These are phyloP conservation scores for Pseudonaja textilis DNA, from an alignment of 2,113 vertebrate species.

Conservation along the genomic window DNA sequence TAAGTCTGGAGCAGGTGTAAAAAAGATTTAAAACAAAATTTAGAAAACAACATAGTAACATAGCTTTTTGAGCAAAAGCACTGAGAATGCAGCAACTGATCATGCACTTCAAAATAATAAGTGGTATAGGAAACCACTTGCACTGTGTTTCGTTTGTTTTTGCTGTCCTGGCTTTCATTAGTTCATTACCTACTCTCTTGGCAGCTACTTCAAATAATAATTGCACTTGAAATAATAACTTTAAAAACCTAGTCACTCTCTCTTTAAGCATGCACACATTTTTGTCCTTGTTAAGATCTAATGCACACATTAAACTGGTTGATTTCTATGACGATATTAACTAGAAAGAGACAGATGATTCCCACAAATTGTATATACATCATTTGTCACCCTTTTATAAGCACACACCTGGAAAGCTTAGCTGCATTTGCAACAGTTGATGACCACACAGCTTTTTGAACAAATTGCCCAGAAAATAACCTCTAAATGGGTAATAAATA, in stretches of 20 bases:
- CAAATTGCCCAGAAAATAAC: background rate
- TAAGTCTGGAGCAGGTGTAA: conserved; percentile 60
- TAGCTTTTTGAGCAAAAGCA: background rate
- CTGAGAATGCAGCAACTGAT: conserved; percentile 31
- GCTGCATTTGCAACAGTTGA: background rate
- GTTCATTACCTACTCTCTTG: background rate
- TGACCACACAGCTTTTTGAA: background rate
- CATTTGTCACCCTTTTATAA: background rate
- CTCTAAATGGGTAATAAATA: conserved; percentile 4
- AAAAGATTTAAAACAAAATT: conserved; percentile 44
- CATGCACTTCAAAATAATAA: conserved; percentile 50
- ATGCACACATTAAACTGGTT: background rate
- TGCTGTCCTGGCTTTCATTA: conserved; percentile 65
- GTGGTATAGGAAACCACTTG: background rate
- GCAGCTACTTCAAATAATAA: background rate
- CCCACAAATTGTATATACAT: background rate
- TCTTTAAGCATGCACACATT: background rate
- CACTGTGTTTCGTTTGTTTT: conserved; percentile 3
- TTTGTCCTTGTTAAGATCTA: background rate
- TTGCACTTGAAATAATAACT: background rate
- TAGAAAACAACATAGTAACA: background rate
- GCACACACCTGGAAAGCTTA: background rate
- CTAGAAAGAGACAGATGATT: no score
- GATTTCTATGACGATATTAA: background rate
- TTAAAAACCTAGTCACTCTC: background rate